Evolutionary conservation across 2,113 vertebrate genomes (phyloP), one percentile per base, ranked within the genome.

Genomic region (Romanogobio albipinnatus): DNA sequence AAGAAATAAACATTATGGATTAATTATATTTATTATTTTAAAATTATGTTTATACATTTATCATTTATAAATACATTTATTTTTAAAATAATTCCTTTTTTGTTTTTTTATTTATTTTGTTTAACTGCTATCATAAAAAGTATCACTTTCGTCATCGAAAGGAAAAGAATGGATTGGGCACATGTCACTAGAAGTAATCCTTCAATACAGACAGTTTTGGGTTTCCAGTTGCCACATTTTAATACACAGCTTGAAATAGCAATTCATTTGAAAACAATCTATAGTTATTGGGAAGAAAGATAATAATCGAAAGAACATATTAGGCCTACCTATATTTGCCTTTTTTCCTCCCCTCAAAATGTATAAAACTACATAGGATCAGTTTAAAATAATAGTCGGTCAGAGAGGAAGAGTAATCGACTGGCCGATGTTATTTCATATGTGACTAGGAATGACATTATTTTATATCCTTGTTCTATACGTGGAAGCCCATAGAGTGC

Each of bases 391-490:
- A 22, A 43, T 26, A 45, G 19, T 39, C 13, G 56, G 56, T 61
- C 51, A 78, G 3, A 59, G 6, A 61, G 36, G 6, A 61, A 62
- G 77, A 79, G 9, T 19, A 78, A 61, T 59, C 76, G 76, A 59
- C 76, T 77, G 19, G 5, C 13, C 53, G 33, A 59, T 77, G 53
- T 7, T n/a, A 61, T 80, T 80, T 80, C n/a, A 80, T 80, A 64
- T 80, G 13, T 26, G 77, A 29, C 13, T 47, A 36, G n/a, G 49
- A 66, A 58, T 70, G 39, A 33, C 15, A 59, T 62, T 58, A 71
- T 80, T 85, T 85, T 78, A 62, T 62, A 59, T 61, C 14, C 45
- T 62, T 33, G 49, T 22, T 17, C 84, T 39, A 47, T 68, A 24
- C 83, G 10, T 47, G 76, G 43, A 78, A 78, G 59, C 78, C 61